Conservation (phyloP, 2,797 vertebrate genomes). For the Leptatherina wallacei region DNA sequence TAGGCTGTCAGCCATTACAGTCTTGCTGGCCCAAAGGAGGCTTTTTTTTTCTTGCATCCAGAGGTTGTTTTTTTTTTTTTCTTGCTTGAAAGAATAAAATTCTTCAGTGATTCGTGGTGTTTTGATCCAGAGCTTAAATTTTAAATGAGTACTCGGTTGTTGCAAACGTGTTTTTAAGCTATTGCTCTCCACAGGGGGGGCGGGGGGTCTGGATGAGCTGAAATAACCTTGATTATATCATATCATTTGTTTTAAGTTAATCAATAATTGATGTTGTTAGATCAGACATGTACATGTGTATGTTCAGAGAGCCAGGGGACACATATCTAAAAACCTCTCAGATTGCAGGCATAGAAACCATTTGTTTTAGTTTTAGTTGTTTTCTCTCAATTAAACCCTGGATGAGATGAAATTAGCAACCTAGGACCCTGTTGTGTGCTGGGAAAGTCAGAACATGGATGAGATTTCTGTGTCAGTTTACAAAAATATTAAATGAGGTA, state of each 20-base stretch:
- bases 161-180: slow-evolving; percentile 17
- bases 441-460: too few relatives aligned
- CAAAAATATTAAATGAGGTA: slow-evolving; percentile 1
- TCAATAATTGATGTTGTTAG: slow-evolving; percentile 37
- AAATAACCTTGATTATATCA: slow-evolving; percentile 34
- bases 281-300: slow-evolving; percentile 19
- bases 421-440: not conserved
- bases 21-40: slow-evolving; percentile 37
- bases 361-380: not conserved
- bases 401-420: slow-evolving; percentile 1
- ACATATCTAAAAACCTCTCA: not conserved
- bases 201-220: slow-evolving; percentile 22
- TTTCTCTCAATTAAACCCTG: slow-evolving; percentile 22
- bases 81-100: slow-evolving; percentile 57
- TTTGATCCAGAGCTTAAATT: slow-evolving; percentile 51
- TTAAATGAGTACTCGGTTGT: slow-evolving; percentile 31
- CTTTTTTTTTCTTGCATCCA: slow-evolving; percentile 32
- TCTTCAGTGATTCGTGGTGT: slow-evolving; percentile 52
- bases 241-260: slow-evolving; percentile 4
- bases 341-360: not conserved
- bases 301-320: not conserved
- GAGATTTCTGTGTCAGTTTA: slow-evolving; percentile 10
- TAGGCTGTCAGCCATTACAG: slow-evolving; percentile 64
- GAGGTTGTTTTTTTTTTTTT: slow-evolving; percentile 57
- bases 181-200: slow-evolving; percentile 5